A percentile compares a stretch with the other conserved stretches of the same genome.
Conservation (phyloP, 2,888 invertebrate genomes). For the Drosophila pseudotalamancana region DNA sequence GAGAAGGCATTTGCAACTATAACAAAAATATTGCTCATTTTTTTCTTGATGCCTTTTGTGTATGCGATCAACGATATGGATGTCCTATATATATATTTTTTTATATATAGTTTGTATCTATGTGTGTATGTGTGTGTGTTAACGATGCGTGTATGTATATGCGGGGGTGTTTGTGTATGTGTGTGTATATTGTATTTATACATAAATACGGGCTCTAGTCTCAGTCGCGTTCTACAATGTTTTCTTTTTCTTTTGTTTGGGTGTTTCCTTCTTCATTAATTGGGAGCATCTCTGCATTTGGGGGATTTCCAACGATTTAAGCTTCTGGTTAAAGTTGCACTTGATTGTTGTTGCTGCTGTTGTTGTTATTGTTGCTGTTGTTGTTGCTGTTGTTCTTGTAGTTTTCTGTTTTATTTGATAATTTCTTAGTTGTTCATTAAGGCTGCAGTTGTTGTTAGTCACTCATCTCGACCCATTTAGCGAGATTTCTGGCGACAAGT, state of each 20-base stretch:
- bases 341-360: slow-evolving; percentile 1
- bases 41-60: slow-evolving; percentile 6
- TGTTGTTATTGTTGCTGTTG: slow-evolving; percentile 12
- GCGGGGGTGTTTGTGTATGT: slow-evolving; percentile 3
- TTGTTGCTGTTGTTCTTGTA: slow-evolving; percentile 12
- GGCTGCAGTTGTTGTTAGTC: slow-evolving; percentile 81
- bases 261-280: slow-evolving; percentile 7
- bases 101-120: slow-evolving; percentile 4
- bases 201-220: slow-evolving; percentile 50
- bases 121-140: slow-evolving; percentile 10
- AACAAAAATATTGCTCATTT: slow-evolving; percentile 15
- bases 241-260: slow-evolving; percentile 19
- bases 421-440: slow-evolving; percentile 46
- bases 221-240: slow-evolving; percentile 57
- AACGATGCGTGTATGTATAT: slow-evolving; percentile 9
- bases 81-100: not conserved
- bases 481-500: slow-evolving; percentile 92
- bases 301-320: slow-evolving; percentile 32
- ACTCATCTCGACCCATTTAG: slow-evolving; percentile 87
- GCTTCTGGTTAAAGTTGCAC: slow-evolving; percentile 23
- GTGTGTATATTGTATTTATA: slow-evolving; percentile 29
- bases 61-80: slow-evolving; percentile 10
- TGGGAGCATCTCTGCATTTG: slow-evolving; percentile 10
- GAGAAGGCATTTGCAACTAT: slow-evolving; percentile 10
- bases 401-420: slow-evolving; percentile 10